Percentiles rank a stretch among this genome's conserved stretches.
These are phyloP conservation scores for Altica lythri DNA, from an alignment of 2,888 invertebrate species.

Conservation along the genomic window DNA sequence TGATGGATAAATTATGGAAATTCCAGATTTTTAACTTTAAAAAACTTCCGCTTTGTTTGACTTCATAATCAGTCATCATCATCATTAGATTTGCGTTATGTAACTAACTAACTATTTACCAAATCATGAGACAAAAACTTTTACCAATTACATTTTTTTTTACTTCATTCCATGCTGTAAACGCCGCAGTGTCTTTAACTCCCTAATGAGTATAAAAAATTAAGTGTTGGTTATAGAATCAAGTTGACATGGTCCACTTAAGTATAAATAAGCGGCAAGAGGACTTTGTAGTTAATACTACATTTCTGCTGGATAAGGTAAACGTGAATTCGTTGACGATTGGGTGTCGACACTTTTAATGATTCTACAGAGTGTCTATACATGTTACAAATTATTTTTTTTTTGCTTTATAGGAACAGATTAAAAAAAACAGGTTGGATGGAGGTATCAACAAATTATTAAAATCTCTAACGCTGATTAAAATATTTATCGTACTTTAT, in stretches of 20 bases:
- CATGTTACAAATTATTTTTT: too few relatives aligned
- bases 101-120: background rate
- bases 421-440: too few relatives aligned
- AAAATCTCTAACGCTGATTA: too few relatives aligned
- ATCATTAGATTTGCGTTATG: background rate
- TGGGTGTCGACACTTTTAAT: background rate
- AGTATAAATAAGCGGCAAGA: conserved; percentile 6
- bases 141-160: conserved; percentile 1
- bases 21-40: too few relatives aligned
- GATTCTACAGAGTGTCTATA: background rate
- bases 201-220: conserved; percentile 9
- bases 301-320: background rate
- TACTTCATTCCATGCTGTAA: background rate
- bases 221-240: background rate
- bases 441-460: too few relatives aligned
- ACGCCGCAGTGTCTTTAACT: background rate
- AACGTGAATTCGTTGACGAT: background rate
- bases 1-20: too few relatives aligned
- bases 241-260: conserved; percentile 2
- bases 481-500: too few relatives aligned
- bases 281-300: conserved; percentile 6
- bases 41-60: too few relatives aligned
- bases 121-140: background rate
- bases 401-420: too few relatives aligned
- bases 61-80: too few relatives aligned